Conservation (phyloP, 2,113 vertebrate genomes). For the Cepphus grylle region DNA sequence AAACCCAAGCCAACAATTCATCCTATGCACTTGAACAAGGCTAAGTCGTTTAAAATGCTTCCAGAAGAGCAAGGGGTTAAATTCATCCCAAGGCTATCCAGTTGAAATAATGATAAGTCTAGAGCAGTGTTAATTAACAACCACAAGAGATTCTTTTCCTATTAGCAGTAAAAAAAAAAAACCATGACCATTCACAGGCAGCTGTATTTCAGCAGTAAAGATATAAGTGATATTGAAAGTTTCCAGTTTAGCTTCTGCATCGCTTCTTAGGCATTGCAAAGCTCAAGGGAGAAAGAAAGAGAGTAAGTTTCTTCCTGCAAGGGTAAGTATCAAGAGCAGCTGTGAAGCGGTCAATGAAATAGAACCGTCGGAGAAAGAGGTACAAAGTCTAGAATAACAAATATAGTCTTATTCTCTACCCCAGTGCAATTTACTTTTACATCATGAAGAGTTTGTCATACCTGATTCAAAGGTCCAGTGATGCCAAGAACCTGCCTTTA, state of each 20-base stretch:
- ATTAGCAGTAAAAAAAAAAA: conserved; percentile 20
- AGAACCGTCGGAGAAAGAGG: not conserved
- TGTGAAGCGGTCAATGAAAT: not conserved
- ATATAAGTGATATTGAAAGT: not conserved
- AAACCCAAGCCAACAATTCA: not conserved
- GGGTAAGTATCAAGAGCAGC: not conserved
- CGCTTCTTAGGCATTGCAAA: not conserved
- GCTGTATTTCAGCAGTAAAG: conserved; percentile 3
- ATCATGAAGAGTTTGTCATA: not conserved
- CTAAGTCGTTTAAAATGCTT: not conserved
- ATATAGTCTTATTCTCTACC: not conserved
- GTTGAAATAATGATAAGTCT: conserved; percentile 12
- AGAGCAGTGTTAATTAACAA: conserved; percentile 40
- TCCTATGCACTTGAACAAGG: not conserved
- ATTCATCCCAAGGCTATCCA: not conserved
- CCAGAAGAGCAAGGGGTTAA: conserved; percentile 22
- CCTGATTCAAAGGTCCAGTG: not conserved
- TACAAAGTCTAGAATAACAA: not conserved
- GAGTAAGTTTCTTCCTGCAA: not conserved
- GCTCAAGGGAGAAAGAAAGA: not conserved
- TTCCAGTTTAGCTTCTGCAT: not conserved
- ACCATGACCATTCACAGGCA: not conserved
- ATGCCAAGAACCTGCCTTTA: not conserved
- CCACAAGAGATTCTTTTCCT: conserved; percentile 1
- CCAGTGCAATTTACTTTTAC: not conserved